phyloP scores from a whole-genome alignment of 2,888 invertebrate genomes.

The Halictus ligatus region DNA sequence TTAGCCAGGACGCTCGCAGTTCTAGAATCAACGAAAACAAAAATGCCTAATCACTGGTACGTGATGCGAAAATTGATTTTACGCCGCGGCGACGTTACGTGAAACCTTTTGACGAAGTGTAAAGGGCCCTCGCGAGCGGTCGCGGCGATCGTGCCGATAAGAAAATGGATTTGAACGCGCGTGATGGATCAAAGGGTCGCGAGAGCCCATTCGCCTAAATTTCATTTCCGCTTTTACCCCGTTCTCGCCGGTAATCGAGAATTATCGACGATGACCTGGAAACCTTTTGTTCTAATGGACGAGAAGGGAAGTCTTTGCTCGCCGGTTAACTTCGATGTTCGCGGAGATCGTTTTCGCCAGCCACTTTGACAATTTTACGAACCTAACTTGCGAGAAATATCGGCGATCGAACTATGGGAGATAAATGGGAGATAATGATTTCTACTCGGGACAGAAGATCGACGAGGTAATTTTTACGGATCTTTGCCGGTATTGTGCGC shows the following conservation, averaged over 20 bases:
- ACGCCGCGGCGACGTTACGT: neutral
- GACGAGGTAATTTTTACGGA: neutral
- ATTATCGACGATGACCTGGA: conserved; percentile 55
- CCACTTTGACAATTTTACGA: conserved; percentile 30
- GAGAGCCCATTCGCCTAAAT: conserved; percentile 34
- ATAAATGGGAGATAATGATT: conserved; percentile 18
- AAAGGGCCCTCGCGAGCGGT: neutral
- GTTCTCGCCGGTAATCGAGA: conserved; percentile 36
- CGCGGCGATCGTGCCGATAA: neutral
- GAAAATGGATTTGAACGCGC: conserved; percentile 13
- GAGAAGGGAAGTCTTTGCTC: conserved; percentile 2
- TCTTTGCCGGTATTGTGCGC: neutral
- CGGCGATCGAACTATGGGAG: neutral
- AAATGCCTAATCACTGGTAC: too few species aligned
- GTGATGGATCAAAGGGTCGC: conserved; percentile 59
- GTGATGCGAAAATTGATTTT: neutral
- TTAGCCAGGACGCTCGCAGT: too few species aligned
- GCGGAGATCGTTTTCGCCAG: conserved; percentile 39
- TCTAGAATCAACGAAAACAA: too few species aligned
- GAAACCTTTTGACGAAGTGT: neutral
- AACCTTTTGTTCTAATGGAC: conserved; percentile 48
- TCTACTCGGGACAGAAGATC: neutral
- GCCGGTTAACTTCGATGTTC: conserved; percentile 37
- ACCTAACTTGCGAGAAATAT: conserved; percentile 8
- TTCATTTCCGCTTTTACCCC: neutral